Percentiles rank a stretch among this genome's conserved stretches.
These are phyloP conservation scores for Sebastes oblongus DNA, from an alignment of 2,797 vertebrate genomes.

Conservation along the genomic window DNA sequence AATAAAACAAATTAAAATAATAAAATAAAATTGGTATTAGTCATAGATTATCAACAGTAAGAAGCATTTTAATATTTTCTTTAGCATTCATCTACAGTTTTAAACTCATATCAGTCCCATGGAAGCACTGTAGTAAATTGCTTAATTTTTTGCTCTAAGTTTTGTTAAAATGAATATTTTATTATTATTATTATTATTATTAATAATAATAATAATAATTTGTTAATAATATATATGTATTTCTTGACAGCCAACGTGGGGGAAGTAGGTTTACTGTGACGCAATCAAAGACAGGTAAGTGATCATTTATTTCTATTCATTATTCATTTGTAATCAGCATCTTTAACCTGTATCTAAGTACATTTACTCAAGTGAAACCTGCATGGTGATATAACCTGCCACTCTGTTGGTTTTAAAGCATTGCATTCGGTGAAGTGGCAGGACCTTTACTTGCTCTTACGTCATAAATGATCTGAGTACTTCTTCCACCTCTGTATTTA, in stretches of 20 bases:
- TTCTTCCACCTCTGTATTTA: background rate
- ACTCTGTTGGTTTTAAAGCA: too few species aligned
- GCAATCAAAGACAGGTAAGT: constrained; percentile 63
- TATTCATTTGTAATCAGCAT: background rate
- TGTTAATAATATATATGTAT: background rate
- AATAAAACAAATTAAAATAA: too few species aligned
- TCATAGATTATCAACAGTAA: too few species aligned
- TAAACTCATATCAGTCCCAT: background rate
- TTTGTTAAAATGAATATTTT: background rate
- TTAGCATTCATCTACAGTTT: too few species aligned
- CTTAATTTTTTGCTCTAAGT: too few species aligned
- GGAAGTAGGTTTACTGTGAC: constrained; percentile 67
- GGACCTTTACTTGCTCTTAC: background rate
- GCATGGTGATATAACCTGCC: too few species aligned
- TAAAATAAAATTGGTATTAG: too few species aligned
- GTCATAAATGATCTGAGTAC: background rate
- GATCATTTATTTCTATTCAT: background rate
- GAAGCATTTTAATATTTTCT: too few species aligned
- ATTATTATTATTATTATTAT: background rate
- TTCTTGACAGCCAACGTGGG: constrained; percentile 53
- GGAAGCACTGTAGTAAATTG: background rate
- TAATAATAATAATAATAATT: too few species aligned
- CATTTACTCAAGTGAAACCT: too few species aligned
- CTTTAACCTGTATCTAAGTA: background rate
- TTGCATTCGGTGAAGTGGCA: too few species aligned